Conservation (phyloP, 1,140 invertebrate genomes). For the Conopomorpha cramerella region DNA sequence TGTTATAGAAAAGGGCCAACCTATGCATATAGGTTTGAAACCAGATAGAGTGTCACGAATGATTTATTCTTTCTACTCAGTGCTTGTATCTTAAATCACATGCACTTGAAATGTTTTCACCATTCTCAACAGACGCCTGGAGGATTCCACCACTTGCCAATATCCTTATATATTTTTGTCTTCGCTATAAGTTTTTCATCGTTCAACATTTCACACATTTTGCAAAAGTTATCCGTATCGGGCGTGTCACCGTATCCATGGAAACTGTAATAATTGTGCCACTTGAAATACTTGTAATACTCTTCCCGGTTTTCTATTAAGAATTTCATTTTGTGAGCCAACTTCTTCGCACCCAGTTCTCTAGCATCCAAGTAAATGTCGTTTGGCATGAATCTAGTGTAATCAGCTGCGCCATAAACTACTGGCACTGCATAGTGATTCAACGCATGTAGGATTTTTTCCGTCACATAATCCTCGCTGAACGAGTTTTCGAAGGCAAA, state of each 20-base stretch:
- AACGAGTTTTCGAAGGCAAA: conserved; percentile 71
- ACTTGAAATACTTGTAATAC: conserved; percentile 4
- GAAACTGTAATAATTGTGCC: conserved; percentile 4
- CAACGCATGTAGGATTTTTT: conserved; percentile 63
- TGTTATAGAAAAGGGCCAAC: no score
- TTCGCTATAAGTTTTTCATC: conserved; percentile 3
- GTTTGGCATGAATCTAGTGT: conserved; percentile 16
- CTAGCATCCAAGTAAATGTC: conserved; percentile 5
- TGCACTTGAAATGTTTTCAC: no score
- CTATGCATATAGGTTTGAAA: no score
- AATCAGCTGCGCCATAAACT: conserved; percentile 57
- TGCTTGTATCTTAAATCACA: no score
- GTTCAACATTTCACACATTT: conserved; percentile 8
- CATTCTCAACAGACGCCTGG: no score
- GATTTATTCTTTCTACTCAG: no score
- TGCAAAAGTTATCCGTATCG: conserved; percentile 7
- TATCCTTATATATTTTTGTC: conserved; percentile 8
- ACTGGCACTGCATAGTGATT: conserved; percentile 53
- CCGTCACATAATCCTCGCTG: conserved; percentile 66
- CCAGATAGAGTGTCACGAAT: no score
- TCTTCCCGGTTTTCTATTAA: conserved; percentile 1
- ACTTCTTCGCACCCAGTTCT: background rate
- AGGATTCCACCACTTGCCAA: conserved; percentile 13
- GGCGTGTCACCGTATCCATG: background rate
- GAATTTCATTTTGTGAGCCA: conserved; percentile 5